phyloP scores from a whole-genome alignment of 2,888 invertebrate genomes.

The Agriotes lineatus region DNA sequence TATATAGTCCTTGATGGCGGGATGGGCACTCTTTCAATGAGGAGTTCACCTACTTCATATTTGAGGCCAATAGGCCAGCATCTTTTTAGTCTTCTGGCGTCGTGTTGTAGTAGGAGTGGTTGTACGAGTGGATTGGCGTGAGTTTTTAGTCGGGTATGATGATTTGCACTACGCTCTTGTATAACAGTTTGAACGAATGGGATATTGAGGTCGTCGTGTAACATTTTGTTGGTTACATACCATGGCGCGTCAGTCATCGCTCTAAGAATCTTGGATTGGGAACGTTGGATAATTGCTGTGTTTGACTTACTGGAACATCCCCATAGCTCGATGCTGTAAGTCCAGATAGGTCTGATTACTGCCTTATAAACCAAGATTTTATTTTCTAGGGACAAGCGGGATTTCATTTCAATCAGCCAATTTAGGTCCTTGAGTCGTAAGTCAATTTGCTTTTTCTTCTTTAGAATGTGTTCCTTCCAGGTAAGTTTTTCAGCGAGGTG shows the following conservation, averaged over 20 bases:
- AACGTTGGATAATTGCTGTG: conserved; percentile 3
- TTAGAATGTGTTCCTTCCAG: neutral
- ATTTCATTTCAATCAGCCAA: neutral
- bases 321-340: neutral
- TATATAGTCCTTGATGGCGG: too few relatives aligned
- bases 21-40: too few relatives aligned
- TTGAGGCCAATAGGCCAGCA: neutral
- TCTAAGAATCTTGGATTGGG: neutral
- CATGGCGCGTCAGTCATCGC: too few relatives aligned
- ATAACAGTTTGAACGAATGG: neutral
- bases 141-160: neutral
- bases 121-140: neutral
- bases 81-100: neutral
- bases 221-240: too few relatives aligned
- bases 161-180: neutral
- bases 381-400: neutral
- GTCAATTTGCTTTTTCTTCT: conserved; percentile 1
- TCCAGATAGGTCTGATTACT: neutral
- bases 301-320: too few relatives aligned
- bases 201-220: neutral
- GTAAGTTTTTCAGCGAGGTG: neutral
- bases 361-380: neutral
- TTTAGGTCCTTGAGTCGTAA: neutral
- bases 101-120: neutral
- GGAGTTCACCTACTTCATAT: neutral